A percentile compares a stretch with the other conserved stretches of the same genome.
Evolutionary conservation across 2,888 invertebrate species (phyloP).

Genomic region (Rhagonycha fulva): DNA sequence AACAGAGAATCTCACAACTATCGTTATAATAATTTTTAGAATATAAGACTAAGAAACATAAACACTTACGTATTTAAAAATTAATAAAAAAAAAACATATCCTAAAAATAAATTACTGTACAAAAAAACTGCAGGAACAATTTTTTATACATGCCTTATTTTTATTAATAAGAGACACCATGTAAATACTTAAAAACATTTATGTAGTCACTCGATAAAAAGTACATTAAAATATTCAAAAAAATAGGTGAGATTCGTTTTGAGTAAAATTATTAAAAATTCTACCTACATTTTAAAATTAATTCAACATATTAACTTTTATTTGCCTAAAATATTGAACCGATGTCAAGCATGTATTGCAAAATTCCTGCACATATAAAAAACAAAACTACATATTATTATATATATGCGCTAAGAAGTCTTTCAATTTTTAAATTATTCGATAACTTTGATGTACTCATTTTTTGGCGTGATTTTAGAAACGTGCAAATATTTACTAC

Average conservation of each 20-base stretch:
- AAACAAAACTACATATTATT: not conserved
- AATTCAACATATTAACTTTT: not conserved
- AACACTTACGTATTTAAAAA: not conserved
- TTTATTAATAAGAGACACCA: not conserved
- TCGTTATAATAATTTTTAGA: not conserved
- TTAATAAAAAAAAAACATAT: not conserved
- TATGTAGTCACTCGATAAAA: not conserved
- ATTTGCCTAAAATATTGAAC: not conserved
- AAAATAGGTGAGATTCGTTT: not conserved
- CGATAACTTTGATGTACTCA: constrained; percentile 16
- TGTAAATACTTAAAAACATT: not conserved
- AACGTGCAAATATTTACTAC: constrained; percentile 63
- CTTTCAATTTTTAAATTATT: not conserved
- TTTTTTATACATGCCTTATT: constrained; percentile 11
- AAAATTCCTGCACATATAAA: not conserved
- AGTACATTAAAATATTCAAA: not conserved
- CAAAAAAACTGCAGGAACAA: constrained; percentile 26
- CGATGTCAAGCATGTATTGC: not conserved
- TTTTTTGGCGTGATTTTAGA: constrained; percentile 31
- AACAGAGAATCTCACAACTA: not conserved
- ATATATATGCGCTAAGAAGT: not conserved
- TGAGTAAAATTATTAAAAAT: not conserved
- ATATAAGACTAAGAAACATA: not conserved
- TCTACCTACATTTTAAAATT: not conserved
- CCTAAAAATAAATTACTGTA: constrained; percentile 34